phyloP scores from a whole-genome alignment of 2,888 invertebrate genomes.

The Anorthoa munda region DNA sequence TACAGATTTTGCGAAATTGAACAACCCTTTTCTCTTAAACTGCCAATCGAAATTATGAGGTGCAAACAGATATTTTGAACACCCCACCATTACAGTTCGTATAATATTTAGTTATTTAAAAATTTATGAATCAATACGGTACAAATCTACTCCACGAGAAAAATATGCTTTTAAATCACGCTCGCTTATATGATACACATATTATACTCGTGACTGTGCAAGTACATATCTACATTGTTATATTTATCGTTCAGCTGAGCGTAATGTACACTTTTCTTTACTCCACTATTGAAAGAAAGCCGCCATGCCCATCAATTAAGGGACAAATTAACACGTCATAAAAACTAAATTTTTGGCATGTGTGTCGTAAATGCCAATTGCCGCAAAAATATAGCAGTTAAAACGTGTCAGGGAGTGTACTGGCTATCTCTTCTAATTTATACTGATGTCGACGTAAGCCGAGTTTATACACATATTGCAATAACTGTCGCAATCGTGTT shows the following conservation, averaged over 20 bases:
- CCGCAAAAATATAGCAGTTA: conserved; percentile 8
- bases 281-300: neutral
- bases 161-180: neutral
- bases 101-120: neutral
- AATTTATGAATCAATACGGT: conserved; percentile 13
- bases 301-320: conserved; percentile 15
- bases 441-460: neutral
- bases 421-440: conserved; percentile 35
- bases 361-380: conserved; percentile 35
- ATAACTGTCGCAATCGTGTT: conserved; percentile 34
- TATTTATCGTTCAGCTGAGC: neutral
- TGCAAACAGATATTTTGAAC: neutral
- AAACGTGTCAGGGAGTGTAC: conserved; percentile 3
- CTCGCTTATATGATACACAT: too few species aligned
- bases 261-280: neutral
- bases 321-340: conserved; percentile 39
- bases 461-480: conserved; percentile 24
- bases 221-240: neutral
- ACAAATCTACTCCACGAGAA: neutral
- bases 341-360: conserved; percentile 10
- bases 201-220: neutral
- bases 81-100: neutral
- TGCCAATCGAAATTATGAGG: neutral
- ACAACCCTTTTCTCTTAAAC: neutral
- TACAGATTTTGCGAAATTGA: neutral